Evolutionary conservation across 2,113 vertebrate species (phyloP).

Genomic region (Corythoichthys intestinalis): DNA sequence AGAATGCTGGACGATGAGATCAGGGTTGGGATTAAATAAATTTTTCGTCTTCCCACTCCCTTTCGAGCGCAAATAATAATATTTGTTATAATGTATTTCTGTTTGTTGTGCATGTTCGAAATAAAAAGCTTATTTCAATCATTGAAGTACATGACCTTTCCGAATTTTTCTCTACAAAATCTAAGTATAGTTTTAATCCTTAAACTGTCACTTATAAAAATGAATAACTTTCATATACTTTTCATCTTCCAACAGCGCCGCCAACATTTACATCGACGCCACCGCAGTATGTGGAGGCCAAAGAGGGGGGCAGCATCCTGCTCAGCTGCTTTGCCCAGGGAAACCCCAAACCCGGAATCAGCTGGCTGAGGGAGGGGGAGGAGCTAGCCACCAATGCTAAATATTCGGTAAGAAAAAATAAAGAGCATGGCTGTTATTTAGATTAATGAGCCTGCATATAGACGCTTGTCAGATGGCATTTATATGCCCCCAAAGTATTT

Average conservation of each 20-base stretch:
- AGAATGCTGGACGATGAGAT: too few species aligned
- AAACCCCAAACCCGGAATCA: conserved; percentile 95
- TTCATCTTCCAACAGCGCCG: conserved; percentile 77
- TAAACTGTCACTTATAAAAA: neutral
- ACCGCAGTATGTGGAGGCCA: conserved; percentile 94
- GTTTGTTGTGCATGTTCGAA: too few species aligned
- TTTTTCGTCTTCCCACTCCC: too few species aligned
- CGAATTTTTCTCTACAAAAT: too few species aligned
- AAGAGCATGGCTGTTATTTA: neutral
- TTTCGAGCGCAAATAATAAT: too few species aligned
- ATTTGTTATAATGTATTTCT: too few species aligned
- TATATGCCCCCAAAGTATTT: conserved; percentile 44
- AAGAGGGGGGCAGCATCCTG: conserved; percentile 88
- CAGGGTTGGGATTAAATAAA: too few species aligned
- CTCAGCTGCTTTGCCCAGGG: conserved; percentile 93
- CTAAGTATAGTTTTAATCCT: too few species aligned
- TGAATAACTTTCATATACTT: neutral
- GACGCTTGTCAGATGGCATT: conserved; percentile 47
- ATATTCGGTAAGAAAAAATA: conserved; percentile 80
- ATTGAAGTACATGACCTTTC: too few species aligned
- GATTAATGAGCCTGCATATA: conserved; percentile 30
- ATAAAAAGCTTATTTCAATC: too few species aligned
- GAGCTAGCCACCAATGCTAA: conserved; percentile 82
- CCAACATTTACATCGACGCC: conserved; percentile 95
- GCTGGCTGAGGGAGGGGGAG: conserved; percentile 91